These are phyloP conservation scores for Pardalotus punctatus DNA, from an alignment of 2,113 vertebrate species.

Conservation along the genomic window DNA sequence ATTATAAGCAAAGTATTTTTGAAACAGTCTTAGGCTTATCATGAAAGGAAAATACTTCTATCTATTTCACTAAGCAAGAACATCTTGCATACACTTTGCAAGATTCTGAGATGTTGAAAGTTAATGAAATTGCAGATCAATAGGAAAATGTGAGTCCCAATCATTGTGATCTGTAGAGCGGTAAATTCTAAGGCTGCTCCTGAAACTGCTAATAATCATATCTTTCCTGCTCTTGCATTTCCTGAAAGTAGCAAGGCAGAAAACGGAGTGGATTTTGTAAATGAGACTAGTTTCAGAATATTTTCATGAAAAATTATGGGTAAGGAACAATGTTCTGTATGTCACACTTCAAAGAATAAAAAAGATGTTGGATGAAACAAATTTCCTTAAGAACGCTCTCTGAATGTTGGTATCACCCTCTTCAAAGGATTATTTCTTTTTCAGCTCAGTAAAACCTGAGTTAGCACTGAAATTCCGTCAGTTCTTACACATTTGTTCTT, in stretches of 20 bases:
- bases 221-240: background rate
- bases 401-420: background rate
- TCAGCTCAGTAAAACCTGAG: background rate
- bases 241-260: background rate
- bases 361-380: background rate
- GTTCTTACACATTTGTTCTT: background rate
- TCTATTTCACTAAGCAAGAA: background rate
- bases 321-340: background rate
- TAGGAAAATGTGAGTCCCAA: background rate
- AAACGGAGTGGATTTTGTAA: background rate
- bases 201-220: background rate
- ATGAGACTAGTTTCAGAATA: background rate
- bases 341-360: background rate
- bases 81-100: background rate
- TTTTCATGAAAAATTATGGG: background rate
- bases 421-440: background rate
- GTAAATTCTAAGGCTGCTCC: background rate
- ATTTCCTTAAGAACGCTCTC: background rate
- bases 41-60: background rate
- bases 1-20: background rate
- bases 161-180: background rate
- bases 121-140: conserved; percentile 22
- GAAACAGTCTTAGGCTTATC: background rate
- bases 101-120: background rate
- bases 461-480: background rate